Evolutionary conservation across 2,113 vertebrate genomes (phyloP).

Genomic region (Burhinus oedicnemus): DNA sequence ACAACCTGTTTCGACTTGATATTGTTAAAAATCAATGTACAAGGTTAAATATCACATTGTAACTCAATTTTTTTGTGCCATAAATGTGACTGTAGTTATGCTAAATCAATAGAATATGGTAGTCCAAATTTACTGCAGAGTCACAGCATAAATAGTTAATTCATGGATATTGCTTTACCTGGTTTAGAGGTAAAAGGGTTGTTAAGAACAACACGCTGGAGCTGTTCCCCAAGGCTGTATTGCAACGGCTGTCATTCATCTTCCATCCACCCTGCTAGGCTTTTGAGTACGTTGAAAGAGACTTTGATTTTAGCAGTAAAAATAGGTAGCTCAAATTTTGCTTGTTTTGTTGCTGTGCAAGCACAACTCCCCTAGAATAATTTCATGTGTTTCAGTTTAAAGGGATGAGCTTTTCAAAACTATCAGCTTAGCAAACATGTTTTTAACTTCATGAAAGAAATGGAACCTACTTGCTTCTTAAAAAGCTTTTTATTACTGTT

Average conservation of each 20-base stretch:
- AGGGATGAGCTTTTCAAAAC: neutral
- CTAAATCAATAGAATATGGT: neutral
- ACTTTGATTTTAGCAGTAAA: conserved; percentile 36
- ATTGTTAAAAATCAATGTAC: neutral
- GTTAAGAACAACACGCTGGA: neutral
- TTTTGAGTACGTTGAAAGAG: neutral
- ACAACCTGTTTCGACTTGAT: neutral
- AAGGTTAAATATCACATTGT: neutral
- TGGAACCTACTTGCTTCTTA: neutral
- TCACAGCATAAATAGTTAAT: neutral
- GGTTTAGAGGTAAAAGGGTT: conserved; percentile 20
- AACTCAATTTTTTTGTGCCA: neutral
- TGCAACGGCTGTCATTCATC: neutral
- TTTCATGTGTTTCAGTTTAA: neutral
- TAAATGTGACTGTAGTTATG: neutral
- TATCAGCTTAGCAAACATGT: neutral
- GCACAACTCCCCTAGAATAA: neutral
- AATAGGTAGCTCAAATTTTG: neutral
- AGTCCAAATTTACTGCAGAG: neutral
- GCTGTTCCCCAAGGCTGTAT: neutral
- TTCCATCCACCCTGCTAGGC: neutral
- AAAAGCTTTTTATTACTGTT: neutral
- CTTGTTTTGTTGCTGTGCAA: neutral
- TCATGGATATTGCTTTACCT: conserved; percentile 22
- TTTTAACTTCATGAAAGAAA: neutral